These are phyloP conservation scores for Heliconius ethilla DNA, from an alignment of 2,888 invertebrate species.

Conservation along the genomic window DNA sequence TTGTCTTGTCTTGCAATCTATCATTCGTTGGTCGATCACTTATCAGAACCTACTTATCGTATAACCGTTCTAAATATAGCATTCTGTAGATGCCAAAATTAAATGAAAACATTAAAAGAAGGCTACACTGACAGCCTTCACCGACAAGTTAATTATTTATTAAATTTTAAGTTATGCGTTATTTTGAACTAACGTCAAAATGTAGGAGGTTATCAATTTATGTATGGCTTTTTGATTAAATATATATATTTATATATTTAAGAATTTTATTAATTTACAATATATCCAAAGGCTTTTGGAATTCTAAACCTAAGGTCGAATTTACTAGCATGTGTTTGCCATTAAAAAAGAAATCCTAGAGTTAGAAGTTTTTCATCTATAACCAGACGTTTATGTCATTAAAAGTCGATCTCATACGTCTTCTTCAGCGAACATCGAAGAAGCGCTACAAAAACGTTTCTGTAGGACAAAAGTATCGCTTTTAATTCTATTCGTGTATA, in stretches of 20 bases:
- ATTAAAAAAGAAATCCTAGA: neutral
- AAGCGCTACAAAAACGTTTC: neutral
- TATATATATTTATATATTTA: neutral
- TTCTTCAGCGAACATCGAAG: neutral
- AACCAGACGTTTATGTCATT: neutral
- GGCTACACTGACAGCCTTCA: neutral
- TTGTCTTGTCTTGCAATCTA: constrained; percentile 46
- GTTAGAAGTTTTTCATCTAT: neutral
- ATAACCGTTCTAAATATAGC: constrained; percentile 24
- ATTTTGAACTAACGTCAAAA: neutral
- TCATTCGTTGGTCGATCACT: constrained; percentile 48
- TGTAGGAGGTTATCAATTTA: neutral
- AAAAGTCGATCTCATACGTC: too few species aligned
- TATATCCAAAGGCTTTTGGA: neutral
- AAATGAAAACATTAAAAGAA: constrained; percentile 10
- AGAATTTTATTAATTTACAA: neutral
- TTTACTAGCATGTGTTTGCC: neutral
- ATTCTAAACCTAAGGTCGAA: neutral
- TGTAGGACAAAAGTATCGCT: neutral
- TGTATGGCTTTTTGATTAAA: neutral
- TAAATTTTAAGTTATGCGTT: neutral
- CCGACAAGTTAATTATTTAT: neutral
- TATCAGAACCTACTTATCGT: constrained; percentile 45
- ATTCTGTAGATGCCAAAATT: constrained; percentile 18
- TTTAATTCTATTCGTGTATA: neutral